A percentile compares a stretch with the other conserved stretches of the same genome.
Evolutionary conservation across 2,888 invertebrate species (phyloP).

Genomic region (Chrysomela aeneicollis): DNA sequence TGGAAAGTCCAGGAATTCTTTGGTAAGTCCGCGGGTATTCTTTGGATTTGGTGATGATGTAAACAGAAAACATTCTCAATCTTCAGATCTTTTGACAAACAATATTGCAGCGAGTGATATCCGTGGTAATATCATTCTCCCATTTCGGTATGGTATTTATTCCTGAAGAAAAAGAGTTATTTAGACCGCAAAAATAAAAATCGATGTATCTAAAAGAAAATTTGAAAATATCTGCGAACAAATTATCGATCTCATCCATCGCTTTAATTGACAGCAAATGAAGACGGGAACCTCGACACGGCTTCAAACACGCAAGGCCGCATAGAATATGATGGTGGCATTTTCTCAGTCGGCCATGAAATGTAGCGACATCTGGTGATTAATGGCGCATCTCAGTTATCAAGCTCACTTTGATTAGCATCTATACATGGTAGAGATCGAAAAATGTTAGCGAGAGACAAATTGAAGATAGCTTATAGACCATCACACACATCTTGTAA

Average conservation of each 20-base stretch:
- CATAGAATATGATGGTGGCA: constrained; percentile 41
- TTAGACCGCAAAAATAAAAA: no score
- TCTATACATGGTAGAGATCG: constrained; percentile 31
- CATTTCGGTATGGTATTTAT: no score
- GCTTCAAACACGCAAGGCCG: constrained; percentile 41
- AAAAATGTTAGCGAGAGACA: constrained; percentile 24
- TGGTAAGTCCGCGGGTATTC: no score
- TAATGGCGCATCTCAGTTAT: constrained; percentile 43
- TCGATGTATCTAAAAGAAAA: constrained; percentile 12
- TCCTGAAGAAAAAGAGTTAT: no score
- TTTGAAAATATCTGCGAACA: constrained; percentile 24
- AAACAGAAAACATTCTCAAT: no score
- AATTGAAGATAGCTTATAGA: constrained; percentile 28
- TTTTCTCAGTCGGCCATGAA: constrained; percentile 41
- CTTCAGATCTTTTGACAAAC: no score
- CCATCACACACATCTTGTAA: constrained; percentile 34
- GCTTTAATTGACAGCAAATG: constrained; percentile 43
- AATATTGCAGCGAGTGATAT: no score
- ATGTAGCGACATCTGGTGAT: constrained; percentile 48
- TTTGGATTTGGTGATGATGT: no score
- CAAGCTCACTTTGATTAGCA: constrained; percentile 35
- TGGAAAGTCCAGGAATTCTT: no score
- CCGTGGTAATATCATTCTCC: no score
- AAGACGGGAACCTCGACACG: constrained; percentile 41
- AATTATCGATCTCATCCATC: constrained; percentile 31